phyloP scores from a whole-genome alignment of 2,797 vertebrate genomes.

The Hybognathus amarus region DNA sequence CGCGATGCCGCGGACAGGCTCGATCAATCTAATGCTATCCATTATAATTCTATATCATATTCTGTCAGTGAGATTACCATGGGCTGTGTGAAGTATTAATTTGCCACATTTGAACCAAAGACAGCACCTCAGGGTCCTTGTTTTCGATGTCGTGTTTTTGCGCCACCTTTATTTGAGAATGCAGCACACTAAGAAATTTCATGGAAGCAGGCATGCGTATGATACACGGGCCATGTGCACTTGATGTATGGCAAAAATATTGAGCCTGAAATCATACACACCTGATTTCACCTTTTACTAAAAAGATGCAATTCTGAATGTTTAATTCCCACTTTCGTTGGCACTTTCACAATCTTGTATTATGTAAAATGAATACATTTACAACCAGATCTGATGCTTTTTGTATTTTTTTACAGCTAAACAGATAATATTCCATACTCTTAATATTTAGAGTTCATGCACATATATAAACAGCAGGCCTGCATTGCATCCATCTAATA shows the following conservation, averaged over 20 bases:
- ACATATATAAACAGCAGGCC: conserved; percentile 27
- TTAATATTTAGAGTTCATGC: conserved; percentile 4
- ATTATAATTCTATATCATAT: conserved; percentile 53
- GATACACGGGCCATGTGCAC: neutral
- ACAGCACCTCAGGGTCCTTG: conserved; percentile 24
- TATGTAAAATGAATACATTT: neutral
- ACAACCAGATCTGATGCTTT: neutral
- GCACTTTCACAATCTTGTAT: neutral
- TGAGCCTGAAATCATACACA: neutral
- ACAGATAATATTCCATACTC: conserved; percentile 3
- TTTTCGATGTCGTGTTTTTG: neutral
- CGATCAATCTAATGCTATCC: conserved; percentile 49
- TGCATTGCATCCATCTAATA: conserved; percentile 29
- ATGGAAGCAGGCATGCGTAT: neutral
- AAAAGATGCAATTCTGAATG: neutral
- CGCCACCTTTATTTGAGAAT: neutral
- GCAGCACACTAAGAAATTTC: neutral
- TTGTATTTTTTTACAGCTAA: neutral
- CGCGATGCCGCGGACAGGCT: conserved; percentile 34
- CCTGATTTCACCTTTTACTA: neutral
- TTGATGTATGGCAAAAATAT: neutral
- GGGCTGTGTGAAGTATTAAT: conserved; percentile 30
- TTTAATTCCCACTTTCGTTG: neutral
- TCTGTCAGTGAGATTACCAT: conserved; percentile 49
- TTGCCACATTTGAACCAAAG: conserved; percentile 1